Evolutionary conservation across 2,797 vertebrate species (phyloP).

Genomic region (Percopsis omiscomaycus): DNA sequence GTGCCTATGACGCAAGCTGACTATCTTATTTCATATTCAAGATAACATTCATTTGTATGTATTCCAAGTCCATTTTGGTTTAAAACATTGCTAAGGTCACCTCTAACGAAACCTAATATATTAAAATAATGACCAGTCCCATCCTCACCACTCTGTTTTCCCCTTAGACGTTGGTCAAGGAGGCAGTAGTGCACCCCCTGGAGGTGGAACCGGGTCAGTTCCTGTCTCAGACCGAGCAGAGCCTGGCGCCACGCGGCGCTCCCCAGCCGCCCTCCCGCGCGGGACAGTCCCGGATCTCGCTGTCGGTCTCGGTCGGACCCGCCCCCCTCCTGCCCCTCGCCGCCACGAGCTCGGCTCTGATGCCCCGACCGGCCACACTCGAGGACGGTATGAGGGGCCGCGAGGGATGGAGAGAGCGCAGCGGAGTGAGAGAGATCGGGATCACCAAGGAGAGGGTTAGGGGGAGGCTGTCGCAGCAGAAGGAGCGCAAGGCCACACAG

Average conservation of each 20-base stretch:
- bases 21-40: no score
- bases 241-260: conserved; percentile 30
- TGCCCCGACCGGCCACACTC: conserved; percentile 59
- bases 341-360: conserved; percentile 54
- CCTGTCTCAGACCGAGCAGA: conserved; percentile 61
- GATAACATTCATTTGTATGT: conserved; percentile 1
- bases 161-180: conserved; percentile 74
- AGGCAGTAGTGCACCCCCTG: conserved; percentile 71
- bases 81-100: no score
- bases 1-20: no score
- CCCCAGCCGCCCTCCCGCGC: conserved; percentile 46
- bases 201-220: conserved; percentile 71
- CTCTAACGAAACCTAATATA: no score
- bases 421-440: conserved; percentile 59
- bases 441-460: conserved; percentile 70
- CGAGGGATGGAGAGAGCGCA: conserved; percentile 69
- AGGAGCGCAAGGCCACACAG: conserved; percentile 80
- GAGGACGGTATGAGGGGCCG: conserved; percentile 66
- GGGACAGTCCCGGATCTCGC: conserved; percentile 59
- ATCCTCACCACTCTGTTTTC: conserved; percentile 7
- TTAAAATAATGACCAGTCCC: neutral
- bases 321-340: conserved; percentile 52
- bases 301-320: conserved; percentile 71
- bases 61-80: neutral
- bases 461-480: conserved; percentile 79